These are phyloP conservation scores for Ivindomyrus marchei DNA, from an alignment of 2,113 vertebrate genomes.

Conservation along the genomic window DNA sequence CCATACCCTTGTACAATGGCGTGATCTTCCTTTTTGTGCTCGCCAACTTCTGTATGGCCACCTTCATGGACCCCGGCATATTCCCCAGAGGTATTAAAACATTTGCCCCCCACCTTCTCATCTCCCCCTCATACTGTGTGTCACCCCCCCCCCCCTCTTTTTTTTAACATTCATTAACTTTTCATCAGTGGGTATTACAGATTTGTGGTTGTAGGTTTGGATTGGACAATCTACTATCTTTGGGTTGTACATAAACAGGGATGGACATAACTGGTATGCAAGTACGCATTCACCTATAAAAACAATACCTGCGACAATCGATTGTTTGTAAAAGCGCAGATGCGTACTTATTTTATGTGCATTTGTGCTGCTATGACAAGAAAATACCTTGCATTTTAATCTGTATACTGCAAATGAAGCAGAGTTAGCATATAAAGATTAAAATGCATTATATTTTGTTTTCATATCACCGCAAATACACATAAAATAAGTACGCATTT, in stretches of 20 bases:
- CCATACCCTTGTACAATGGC: constrained; percentile 80
- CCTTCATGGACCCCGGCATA: constrained; percentile 96
- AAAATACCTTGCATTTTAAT: no score
- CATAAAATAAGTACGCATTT: no score
- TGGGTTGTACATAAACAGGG: not conserved
- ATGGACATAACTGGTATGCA: no score
- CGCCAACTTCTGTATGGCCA: constrained; percentile 98
- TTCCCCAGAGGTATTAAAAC: constrained; percentile 83
- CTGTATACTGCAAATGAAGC: no score
- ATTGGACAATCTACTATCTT: not conserved
- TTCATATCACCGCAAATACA: no score
- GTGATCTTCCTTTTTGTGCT: constrained; percentile 91
- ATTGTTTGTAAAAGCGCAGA: no score
- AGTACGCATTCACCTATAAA: no score
- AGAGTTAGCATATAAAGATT: no score
- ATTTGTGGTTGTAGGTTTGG: not conserved
- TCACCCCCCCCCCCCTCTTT: not conserved
- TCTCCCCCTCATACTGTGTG: not conserved
- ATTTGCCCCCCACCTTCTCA: not conserved
- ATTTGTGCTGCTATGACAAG: no score
- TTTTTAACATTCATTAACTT: constrained; percentile 7
- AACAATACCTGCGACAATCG: no score
- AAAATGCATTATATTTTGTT: no score
- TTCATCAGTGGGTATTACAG: not conserved
- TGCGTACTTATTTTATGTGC: no score